phyloP scores from a whole-genome alignment of 35 echinoderm and acorn worm genomes.

The Stichopus chloronotus region DNA sequence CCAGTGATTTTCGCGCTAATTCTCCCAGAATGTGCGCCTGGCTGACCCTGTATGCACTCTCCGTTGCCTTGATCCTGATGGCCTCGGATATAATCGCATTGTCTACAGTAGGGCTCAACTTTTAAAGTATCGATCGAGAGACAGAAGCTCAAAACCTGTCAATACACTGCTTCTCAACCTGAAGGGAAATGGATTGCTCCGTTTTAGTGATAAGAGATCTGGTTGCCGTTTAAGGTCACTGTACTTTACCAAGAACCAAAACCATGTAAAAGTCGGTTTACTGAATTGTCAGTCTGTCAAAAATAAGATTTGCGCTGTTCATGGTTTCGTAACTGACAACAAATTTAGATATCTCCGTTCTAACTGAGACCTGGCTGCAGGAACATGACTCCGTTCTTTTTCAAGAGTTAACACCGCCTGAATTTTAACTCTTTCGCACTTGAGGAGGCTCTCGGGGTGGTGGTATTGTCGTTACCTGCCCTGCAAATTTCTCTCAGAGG shows the following conservation, averaged over 20 bases:
- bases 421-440: not conserved
- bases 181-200: not conserved
- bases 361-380: not conserved
- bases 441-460: constrained; percentile 7
- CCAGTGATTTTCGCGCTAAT: not conserved
- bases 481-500: not conserved
- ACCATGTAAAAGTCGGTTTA: not conserved
- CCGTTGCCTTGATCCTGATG: not conserved
- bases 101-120: not conserved
- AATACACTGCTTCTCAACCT: not conserved
- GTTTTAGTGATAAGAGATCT: constrained; percentile 8
- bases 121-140: not conserved
- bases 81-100: not conserved
- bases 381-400: not conserved
- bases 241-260: constrained; percentile 6
- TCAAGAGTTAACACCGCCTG: not conserved
- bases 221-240: not conserved
- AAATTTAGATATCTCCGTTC: constrained; percentile 15
- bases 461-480: not conserved
- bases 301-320: not conserved
- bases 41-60: not conserved
- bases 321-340: not conserved
- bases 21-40: not conserved
- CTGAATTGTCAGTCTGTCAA: not conserved
- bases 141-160: not conserved